Conservation (phyloP, 2,113 vertebrate species). For the Xerus inauris region DNA sequence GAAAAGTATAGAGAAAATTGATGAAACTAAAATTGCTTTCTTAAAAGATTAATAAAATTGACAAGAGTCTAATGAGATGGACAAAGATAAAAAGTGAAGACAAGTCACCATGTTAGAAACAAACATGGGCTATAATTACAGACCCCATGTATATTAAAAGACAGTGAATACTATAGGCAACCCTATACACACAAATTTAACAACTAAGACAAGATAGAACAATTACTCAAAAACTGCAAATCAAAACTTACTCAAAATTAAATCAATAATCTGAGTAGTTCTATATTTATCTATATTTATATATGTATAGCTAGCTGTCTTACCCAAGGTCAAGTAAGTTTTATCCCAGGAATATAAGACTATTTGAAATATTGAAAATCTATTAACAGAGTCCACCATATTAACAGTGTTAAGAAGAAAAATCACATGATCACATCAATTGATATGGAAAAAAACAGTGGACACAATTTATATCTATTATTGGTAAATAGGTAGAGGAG, state of each 20-base stretch:
- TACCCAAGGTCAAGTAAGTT: neutral
- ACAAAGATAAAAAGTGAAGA: neutral
- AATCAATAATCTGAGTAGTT: neutral
- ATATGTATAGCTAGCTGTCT: too few species aligned
- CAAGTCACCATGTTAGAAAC: neutral
- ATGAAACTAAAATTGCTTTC: neutral
- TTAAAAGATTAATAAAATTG: neutral
- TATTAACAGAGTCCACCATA: neutral
- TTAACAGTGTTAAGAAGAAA: neutral
- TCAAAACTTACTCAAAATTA: neutral
- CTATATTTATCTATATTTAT: too few species aligned
- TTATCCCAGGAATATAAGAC: neutral
- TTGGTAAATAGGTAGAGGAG: neutral
- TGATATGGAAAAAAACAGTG: neutral
- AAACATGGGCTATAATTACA: neutral
- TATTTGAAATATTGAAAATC: neutral
- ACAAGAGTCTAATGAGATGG: neutral
- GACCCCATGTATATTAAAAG: neutral
- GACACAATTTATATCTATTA: neutral
- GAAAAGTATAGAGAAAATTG: neutral
- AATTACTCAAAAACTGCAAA: neutral
- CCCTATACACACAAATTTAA: neutral
- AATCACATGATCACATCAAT: neutral
- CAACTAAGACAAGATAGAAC: neutral
- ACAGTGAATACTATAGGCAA: neutral